These are phyloP conservation scores for Drosophila kohkoa DNA, from an alignment of 1,140 invertebrate genomes.

Conservation along the genomic window DNA sequence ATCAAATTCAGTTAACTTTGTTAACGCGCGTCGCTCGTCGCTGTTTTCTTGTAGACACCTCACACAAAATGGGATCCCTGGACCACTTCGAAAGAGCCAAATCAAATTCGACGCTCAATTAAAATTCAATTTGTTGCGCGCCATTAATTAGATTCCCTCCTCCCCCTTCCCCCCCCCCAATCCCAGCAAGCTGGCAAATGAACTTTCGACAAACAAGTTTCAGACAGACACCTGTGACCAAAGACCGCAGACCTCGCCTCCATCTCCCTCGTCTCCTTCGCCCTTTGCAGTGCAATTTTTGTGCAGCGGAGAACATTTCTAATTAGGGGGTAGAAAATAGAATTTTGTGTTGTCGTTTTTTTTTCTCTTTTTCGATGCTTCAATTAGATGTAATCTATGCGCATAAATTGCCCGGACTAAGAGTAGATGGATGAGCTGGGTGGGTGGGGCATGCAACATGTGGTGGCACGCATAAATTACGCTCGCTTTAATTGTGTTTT, in stretches of 20 bases:
- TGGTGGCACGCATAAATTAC: slow-evolving; percentile 49
- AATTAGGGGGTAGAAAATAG: slow-evolving; percentile 5
- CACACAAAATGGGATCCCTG: neutral
- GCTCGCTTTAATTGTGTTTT: slow-evolving; percentile 6
- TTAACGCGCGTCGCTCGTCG: slow-evolving; percentile 10
- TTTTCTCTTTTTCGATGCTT: slow-evolving; percentile 41
- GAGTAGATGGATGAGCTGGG: slow-evolving; percentile 18
- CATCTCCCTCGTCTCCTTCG: neutral
- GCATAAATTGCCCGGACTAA: slow-evolving; percentile 59
- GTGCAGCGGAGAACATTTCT: slow-evolving; percentile 16
- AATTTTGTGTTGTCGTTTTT: slow-evolving; percentile 1
- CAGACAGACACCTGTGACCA: slow-evolving; percentile 49
- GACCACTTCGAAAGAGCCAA: slow-evolving; percentile 43
- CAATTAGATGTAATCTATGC: slow-evolving; percentile 72
- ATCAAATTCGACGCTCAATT: slow-evolving; percentile 82
- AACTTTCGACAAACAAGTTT: slow-evolving; percentile 51
- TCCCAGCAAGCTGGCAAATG: slow-evolving; percentile 21
- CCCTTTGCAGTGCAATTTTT: slow-evolving; percentile 58
- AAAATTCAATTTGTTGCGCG: slow-evolving; percentile 80
- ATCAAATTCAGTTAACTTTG: slow-evolving; percentile 33
- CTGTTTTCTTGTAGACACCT: slow-evolving; percentile 16
- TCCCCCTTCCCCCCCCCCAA: neutral
- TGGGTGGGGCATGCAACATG: slow-evolving; percentile 60
- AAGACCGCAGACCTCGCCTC: slow-evolving; percentile 1
- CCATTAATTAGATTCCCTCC: slow-evolving; percentile 74